A percentile compares a stretch with the other conserved stretches of the same genome.
These are phyloP conservation scores for Cistogaster globosa DNA, from an alignment of 2,888 invertebrate species.

Conservation along the genomic window DNA sequence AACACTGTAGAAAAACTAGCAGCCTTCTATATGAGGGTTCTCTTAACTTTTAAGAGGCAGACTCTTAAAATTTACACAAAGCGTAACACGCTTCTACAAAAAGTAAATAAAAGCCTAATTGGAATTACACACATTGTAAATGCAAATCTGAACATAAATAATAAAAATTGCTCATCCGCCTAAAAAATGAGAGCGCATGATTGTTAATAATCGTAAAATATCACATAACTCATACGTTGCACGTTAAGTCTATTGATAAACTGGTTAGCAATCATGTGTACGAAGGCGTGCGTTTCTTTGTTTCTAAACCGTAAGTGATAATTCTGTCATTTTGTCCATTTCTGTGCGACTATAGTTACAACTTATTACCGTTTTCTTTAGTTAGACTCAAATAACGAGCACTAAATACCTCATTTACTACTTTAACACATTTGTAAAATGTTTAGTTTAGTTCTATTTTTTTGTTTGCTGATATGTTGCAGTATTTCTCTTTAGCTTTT, in stretches of 20 bases:
- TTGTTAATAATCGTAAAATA: neutral
- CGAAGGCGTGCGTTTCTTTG: neutral
- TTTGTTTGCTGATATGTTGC: slow-evolving; percentile 15
- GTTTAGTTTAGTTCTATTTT: neutral
- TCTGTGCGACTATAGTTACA: slow-evolving; percentile 9
- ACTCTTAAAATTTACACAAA: too few relatives aligned
- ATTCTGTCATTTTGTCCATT: neutral
- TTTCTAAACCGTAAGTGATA: neutral
- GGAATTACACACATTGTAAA: too few relatives aligned
- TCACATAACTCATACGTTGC: neutral
- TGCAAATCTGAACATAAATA: too few relatives aligned
- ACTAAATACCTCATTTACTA: slow-evolving; percentile 28
- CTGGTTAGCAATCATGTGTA: too few relatives aligned
- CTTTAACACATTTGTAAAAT: slow-evolving; percentile 50
- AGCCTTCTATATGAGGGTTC: too few relatives aligned
- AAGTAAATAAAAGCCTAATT: too few relatives aligned
- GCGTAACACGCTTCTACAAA: too few relatives aligned
- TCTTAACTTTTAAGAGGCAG: too few relatives aligned
- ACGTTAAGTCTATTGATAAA: too few relatives aligned
- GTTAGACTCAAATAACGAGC: neutral
- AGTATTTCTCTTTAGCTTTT: neutral
- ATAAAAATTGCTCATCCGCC: too few relatives aligned
- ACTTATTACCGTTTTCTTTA: slow-evolving; percentile 25
- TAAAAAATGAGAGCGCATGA: neutral
- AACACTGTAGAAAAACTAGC: too few relatives aligned